Evolutionary conservation across 2,797 vertebrate genomes (phyloP).

Genomic region (Euphonia xanthogaster): DNA sequence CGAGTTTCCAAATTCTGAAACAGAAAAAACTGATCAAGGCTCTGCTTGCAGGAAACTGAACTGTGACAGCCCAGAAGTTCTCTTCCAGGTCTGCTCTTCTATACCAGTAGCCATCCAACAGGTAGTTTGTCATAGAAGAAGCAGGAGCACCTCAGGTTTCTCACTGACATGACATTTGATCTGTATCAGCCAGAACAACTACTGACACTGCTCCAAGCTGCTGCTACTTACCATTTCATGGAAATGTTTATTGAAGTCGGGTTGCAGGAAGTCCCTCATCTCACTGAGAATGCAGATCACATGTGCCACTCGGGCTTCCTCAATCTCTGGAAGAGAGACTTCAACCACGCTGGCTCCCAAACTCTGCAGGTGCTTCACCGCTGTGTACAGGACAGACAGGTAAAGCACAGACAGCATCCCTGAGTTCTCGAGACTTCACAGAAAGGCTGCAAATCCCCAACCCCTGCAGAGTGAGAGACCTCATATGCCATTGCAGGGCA

Average conservation of each 20-base stretch:
- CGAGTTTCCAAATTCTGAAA: conserved; percentile 71
- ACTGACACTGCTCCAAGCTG: background rate
- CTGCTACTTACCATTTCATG: conserved; percentile 59
- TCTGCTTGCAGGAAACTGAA: background rate
- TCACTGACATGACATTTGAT: background rate
- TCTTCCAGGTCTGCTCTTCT: background rate
- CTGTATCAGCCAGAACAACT: background rate
- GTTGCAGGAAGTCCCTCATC: conserved; percentile 66
- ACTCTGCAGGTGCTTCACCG: conserved; percentile 41
- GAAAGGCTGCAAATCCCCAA: background rate
- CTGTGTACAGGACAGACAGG: conserved; percentile 8
- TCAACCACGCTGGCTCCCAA: conserved; percentile 60
- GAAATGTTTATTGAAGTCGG: conserved; percentile 67
- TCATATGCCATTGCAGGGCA: background rate
- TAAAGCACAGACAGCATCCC: background rate
- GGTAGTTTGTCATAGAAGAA: background rate
- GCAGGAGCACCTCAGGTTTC: background rate
- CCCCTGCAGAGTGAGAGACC: background rate
- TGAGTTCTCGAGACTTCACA: background rate
- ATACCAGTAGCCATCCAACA: background rate
- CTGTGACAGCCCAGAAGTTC: background rate
- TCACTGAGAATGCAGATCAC: conserved; percentile 64
- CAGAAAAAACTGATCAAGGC: background rate
- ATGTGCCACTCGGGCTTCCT: conserved; percentile 47
- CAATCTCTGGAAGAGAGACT: conserved; percentile 63